Base-by-base conservation (phyloP, 2,113 vertebrate species). In the Heptranchias perlo region DNA sequence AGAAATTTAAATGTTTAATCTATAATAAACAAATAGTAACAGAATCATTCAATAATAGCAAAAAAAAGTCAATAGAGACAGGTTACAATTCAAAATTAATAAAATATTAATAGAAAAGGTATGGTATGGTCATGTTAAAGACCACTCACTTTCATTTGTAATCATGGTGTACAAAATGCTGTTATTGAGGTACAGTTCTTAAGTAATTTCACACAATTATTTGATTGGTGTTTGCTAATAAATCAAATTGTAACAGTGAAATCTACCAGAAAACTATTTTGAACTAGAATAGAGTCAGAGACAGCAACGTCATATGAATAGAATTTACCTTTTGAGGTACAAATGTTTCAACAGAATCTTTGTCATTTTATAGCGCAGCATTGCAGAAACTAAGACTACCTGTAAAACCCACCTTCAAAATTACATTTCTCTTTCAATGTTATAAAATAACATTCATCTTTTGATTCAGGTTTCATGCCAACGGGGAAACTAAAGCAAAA, bases 1-100 rank as follows among this genome's bases (percentile, higher is more conserved):
- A 96, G 97, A 98, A 98, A 96, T 76, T 97, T 97, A 98, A 96
- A 89, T 98, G 97, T 78, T 97, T 97, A 95, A 98, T 98, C 98
- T 98, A 97, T 97, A 98, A 97, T 95, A 58, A 35, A 28, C 65
- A 95, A 95, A 95, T 95, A 13, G 25, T 21, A 95, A 95, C 25
- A 52, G 44, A 95, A 94, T 94, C 21, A 44, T 94, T 67, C 39
- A 69, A 52, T 31, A 87, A 31, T 52, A 52, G 49, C 47, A 52
- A 52, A 87, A 11, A 87, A 52, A 58, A 0, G 39, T 86, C 82
- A 86, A 87, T 4, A 87, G 2, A 7, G 23, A 49, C 25, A 18
- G 65, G 65, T 23, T 67, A 67, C 65, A 25, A 87, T 31, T 49
- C 28, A 52, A 86, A 49, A 16, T 87, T 52, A 23, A 82, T 82